Base-by-base conservation (phyloP, 35 echinoderm and acorn worm species). In the Lytechinus pictus region DNA sequence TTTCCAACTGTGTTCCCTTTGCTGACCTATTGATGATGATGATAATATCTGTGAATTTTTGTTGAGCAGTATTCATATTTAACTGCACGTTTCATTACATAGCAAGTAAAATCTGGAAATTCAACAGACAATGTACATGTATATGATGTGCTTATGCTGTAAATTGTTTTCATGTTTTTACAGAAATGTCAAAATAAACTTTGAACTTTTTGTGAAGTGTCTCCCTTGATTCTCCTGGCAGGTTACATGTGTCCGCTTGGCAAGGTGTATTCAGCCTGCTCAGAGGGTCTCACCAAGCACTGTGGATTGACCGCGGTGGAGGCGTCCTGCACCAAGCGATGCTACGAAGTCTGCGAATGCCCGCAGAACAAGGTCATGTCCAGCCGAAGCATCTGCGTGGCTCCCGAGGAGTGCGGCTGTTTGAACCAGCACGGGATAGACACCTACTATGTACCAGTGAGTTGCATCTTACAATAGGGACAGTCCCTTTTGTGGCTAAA, bases 321-420 rank as follows among this genome's bases (percentile, higher is more conserved):
- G 11, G 86, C 61, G 3, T 89, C 72, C 54, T 56, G 66, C 33
- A 87, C 7, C 86, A 87, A 55, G 27, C 72, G 86, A 27, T 95
- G 95, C 86, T 86, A 87, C 24, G 95, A 95, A 54, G 95, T 28
- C 54, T 95, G 95, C 87, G 52, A 87, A 29, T 95, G 95, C n/a
- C 86, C 86, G 8, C 61, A 8, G n/a, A 86, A 86, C 53, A 87
- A 86, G 66, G 95, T 95, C 9, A 11, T 95, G 95, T 93, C 92
- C 8, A 52, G 87, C 86, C 19, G 86, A 9, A 54, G 87, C 52
- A 53, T 24, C n/a, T 95, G 95, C 57, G 95, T 95, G 3, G 24
- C 19, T 27, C 95, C 72, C 9, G 86, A 87, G 27, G 53, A 86
- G 13, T 95, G 95, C 87, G 95, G 95, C 66, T 95, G 95, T 24